Base-by-base conservation (phyloP, 2,797 vertebrate genomes). In the Muraenolepis orangiensis region DNA sequence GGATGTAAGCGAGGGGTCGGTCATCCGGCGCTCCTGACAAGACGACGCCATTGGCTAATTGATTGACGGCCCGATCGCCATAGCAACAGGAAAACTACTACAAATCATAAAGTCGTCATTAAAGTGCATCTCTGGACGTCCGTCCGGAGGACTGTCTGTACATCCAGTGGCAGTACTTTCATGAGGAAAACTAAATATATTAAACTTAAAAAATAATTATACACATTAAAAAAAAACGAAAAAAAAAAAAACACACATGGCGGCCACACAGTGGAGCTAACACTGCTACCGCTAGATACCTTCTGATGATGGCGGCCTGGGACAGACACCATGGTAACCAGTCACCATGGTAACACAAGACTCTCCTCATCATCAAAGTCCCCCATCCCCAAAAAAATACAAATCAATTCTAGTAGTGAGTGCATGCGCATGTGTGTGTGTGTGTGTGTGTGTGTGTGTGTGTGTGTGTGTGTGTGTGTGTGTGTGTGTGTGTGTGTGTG, bases 51-150 rank as follows among this genome's bases (percentile, higher is more conserved):
- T 64, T 12, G 23, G n/a, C 57, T 64, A 23, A 26, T 32, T 36
- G 30, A 69, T 32, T 6, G n/a, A 23, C 10, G 3, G 18, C 30
- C 68, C 20, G 23, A 30, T 16, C 26, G 26, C 67, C 67, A 30
- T 23, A 28, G 32, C 20, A 38, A 26, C 20, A 70, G 23, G 32
- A 23, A 32, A 70, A 70, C n/a, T n/a, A 42, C 57, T 64, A 64
- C 57, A 70, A 70, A 38, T 14, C 20, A 83, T 57, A 89, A 83
- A 89, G 87, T 91, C 84, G 90, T 89, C 87, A 83, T 89, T 93
- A 92, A 93, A 93, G 91, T 93, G 91, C 91, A 90, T 91, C 90
- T 90, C 88, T 90, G 90, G 89, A 92, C 91, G 86, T 90, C 84
- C 82, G 69, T 57, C 51, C 70, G 82, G 84, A 61, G 29, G 80